Conservation (phyloP, 2,888 invertebrate species). For the Scaptomyza cyrtandrae region DNA sequence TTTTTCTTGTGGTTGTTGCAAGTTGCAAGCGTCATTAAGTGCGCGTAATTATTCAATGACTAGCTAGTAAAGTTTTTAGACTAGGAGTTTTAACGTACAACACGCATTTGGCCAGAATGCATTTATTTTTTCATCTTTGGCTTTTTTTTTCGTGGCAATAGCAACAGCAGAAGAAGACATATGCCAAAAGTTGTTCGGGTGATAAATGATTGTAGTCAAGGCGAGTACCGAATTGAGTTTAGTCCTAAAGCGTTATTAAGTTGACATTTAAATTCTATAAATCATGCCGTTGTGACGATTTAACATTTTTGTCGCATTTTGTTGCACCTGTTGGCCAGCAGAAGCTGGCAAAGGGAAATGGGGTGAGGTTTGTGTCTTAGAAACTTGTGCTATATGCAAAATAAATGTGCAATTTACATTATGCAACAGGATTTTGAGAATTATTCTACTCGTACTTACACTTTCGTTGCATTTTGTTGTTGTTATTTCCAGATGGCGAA, state of each 20-base stretch:
- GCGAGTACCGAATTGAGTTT: constrained; percentile 1
- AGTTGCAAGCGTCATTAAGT: constrained; percentile 78
- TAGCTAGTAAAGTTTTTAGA: constrained; percentile 51
- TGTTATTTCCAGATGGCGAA: constrained; percentile 90
- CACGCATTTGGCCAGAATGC: constrained; percentile 59
- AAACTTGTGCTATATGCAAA: constrained; percentile 42
- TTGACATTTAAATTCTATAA: constrained; percentile 75
- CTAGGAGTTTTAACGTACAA: not conserved
- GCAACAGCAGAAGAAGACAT: constrained; percentile 36
- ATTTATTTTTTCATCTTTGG: constrained; percentile 11
- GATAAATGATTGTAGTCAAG: constrained; percentile 50
- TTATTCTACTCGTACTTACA: constrained; percentile 53
- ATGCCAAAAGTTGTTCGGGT: constrained; percentile 52
- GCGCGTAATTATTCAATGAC: constrained; percentile 83
- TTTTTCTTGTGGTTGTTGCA: constrained; percentile 23
- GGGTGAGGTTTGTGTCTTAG: not conserved
- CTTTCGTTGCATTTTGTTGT: constrained; percentile 60
- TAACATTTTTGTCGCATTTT: constrained; percentile 78
- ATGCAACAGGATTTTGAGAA: constrained; percentile 52
- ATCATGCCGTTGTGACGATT: constrained; percentile 63
- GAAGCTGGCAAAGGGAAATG: not conserved
- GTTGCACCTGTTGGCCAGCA: constrained; percentile 68
- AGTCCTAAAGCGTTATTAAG: constrained; percentile 56
- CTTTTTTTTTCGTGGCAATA: constrained; percentile 11
- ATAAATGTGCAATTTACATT: constrained; percentile 54